Base-by-base conservation (phyloP, 2,888 invertebrate genomes). In the Agriopis aurantiaria region DNA sequence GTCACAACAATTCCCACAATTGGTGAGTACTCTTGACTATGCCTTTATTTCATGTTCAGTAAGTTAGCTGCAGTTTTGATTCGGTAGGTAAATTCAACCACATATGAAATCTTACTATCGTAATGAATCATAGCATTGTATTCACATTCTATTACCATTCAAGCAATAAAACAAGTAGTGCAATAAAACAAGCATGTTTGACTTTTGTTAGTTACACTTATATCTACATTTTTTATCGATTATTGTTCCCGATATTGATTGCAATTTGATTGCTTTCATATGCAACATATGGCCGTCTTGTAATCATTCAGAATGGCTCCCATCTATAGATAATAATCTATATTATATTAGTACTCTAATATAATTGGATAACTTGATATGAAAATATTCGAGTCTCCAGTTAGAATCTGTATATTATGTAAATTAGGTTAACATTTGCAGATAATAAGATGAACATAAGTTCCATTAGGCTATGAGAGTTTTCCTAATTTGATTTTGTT, bases 1-100 rank as follows among this genome's bases (percentile, higher is more conserved):
- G 99, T 99, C 91, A 99, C 99, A 92, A 99, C 99, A 91, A 99
- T 99, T 96, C 99, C 99, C 89, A 99, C 99, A 87, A 99, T 99
- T 96, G 99, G 98, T 98, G 91, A 96, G 97, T 95, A 76, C 57
- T 46, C 52, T 64, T 33, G 55, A 58, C 14, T 12, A 33, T 48
- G 45, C 8, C 48, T 41, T 11, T 55, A 53, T 66, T 59, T 48
- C 12, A 40, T 12, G 23, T 12, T 10, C 17, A 23, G 17, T 23
- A 23, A 23, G 23, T 8, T 48, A 2, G n/a, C 45, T 48, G 56
- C 33, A 66, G 41, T 55, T 60, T 49, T 49, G 43, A 11, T 33
- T 17, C 6, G 10, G 3, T 23, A 7, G 33, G 43, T 8, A 23
- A 45, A 17, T 40, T 41, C 17, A 17, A 23, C 10, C 43, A 43